phyloP scores from a whole-genome alignment of 37 sponge, comb jelly and placozoan species.

The Crambe crambe region DNA sequence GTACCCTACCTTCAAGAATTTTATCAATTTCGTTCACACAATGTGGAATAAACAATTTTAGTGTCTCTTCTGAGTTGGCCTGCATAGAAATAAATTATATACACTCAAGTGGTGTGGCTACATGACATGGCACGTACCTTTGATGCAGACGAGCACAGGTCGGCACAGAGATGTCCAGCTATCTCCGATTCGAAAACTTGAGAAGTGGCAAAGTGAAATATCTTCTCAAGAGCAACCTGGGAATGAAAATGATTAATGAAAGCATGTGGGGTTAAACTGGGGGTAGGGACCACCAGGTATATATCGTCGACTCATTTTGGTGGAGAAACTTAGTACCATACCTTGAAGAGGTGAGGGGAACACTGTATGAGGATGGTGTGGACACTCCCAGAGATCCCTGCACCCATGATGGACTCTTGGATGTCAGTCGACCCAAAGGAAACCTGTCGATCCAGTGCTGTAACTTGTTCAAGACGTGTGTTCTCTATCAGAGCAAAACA shows the following conservation, averaged over 20 bases:
- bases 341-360: slow-evolving; percentile 70
- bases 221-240: slow-evolving; percentile 73
- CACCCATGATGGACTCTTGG: slow-evolving; percentile 72
- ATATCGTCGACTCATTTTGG: background rate
- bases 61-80: slow-evolving; percentile 43
- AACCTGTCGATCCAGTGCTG: slow-evolving; percentile 36
- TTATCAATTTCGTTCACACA: slow-evolving; percentile 35
- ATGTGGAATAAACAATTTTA: slow-evolving; percentile 74
- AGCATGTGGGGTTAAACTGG: background rate
- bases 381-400: slow-evolving; percentile 37
- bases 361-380: slow-evolving; percentile 60
- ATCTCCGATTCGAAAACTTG: slow-evolving; percentile 76
- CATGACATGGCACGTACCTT: slow-evolving; percentile 41
- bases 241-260: background rate
- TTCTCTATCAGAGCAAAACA: slow-evolving; percentile 80
- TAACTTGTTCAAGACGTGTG: slow-evolving; percentile 45
- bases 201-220: slow-evolving; percentile 65
- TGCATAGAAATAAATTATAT: background rate
- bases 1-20: slow-evolving; percentile 45
- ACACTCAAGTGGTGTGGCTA: background rate
- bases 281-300: no score
- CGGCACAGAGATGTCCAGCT: slow-evolving; percentile 60
- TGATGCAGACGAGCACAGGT: slow-evolving; percentile 67
- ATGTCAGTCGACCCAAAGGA: slow-evolving; percentile 3
- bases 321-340: slow-evolving; percentile 4